Conservation (phyloP, 2,888 invertebrate genomes). For the Colostygia pectinataria region DNA sequence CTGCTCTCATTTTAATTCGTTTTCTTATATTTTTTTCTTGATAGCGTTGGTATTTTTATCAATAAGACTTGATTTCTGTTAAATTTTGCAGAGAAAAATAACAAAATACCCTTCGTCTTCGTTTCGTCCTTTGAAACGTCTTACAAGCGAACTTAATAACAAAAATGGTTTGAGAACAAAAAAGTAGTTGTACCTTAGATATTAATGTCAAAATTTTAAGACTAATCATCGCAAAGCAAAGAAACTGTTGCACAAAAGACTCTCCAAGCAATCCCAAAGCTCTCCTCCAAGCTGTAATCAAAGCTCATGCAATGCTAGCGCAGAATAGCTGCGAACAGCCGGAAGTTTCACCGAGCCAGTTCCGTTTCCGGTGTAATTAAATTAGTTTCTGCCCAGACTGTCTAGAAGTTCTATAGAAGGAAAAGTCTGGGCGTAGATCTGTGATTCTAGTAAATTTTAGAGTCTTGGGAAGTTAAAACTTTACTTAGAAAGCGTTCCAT, state of each 20-base stretch:
- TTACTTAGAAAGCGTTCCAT: too few relatives aligned
- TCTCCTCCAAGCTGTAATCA: too few relatives aligned
- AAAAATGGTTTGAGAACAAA: too few relatives aligned
- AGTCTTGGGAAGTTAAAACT: not conserved
- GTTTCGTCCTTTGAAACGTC: too few relatives aligned
- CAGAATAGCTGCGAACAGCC: not conserved
- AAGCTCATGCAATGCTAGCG: not conserved
- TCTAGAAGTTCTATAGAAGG: not conserved
- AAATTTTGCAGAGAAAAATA: too few relatives aligned
- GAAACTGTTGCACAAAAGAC: not conserved
- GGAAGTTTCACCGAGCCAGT: conserved; percentile 1
- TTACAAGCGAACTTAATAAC: too few relatives aligned
- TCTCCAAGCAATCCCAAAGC: not conserved
- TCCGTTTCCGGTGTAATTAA: conserved; percentile 6
- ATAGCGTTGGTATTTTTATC: too few relatives aligned
- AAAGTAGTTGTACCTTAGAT: too few relatives aligned
- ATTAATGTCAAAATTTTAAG: too few relatives aligned
- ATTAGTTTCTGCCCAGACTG: conserved; percentile 6
- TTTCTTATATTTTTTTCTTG: not conserved
- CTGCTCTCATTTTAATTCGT: not conserved
- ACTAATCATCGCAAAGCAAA: not conserved
- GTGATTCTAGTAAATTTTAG: too few relatives aligned
- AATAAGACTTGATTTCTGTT: too few relatives aligned
- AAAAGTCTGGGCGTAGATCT: not conserved
- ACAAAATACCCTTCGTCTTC: too few relatives aligned